phyloP scores from a whole-genome alignment of 2,888 invertebrate species.

The Tipula confusa region DNA sequence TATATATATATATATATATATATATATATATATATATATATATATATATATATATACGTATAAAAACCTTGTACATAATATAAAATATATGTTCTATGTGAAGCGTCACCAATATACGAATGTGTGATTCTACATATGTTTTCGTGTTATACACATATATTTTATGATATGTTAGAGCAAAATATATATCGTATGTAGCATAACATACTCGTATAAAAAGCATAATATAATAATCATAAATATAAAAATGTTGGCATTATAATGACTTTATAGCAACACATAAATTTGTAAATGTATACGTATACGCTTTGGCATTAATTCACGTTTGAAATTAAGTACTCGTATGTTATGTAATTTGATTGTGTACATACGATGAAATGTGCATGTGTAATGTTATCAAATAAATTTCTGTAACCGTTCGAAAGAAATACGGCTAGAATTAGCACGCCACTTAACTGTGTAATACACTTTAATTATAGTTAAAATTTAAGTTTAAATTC shows the following conservation, averaged over 20 bases:
- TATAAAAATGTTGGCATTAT: neutral
- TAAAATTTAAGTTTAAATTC: too few species aligned
- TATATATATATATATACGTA: too few species aligned
- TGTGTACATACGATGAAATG: neutral
- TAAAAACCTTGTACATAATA: neutral
- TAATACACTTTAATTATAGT: too few species aligned
- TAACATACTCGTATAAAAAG: neutral
- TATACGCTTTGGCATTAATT: neutral
- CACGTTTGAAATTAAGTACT: neutral
- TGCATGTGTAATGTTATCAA: neutral
- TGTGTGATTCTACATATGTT: constrained; percentile 12
- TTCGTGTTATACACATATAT: neutral
- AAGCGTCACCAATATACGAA: neutral
- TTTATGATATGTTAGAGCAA: neutral
- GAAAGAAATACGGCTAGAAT: too few species aligned
- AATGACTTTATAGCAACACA: neutral
- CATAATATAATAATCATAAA: neutral
- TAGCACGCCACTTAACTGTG: too few species aligned
- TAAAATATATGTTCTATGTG: neutral
- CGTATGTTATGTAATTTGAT: neutral
- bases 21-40: too few species aligned
- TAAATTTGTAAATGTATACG: neutral
- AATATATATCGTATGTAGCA: neutral
- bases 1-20: too few species aligned
- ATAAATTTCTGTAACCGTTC: too few species aligned